phyloP scores from a whole-genome alignment of 2,797 vertebrate genomes.

The Sebastes hubbsi region DNA sequence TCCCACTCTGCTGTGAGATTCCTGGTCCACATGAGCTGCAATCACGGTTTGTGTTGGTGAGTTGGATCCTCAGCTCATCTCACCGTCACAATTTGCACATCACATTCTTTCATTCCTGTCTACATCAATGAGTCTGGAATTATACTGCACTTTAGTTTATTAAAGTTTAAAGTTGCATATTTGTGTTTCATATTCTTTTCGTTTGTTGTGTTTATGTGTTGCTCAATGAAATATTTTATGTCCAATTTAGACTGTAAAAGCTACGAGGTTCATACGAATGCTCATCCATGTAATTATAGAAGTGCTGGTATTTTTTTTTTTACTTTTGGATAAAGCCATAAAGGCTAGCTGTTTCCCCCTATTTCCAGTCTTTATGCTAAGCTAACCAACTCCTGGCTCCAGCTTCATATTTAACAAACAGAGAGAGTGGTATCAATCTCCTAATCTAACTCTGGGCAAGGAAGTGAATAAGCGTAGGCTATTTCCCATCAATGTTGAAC shows the following conservation, averaged over 20 bases:
- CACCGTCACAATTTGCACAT: conserved; percentile 1
- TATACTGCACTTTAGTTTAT: background rate
- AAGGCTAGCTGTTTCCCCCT: background rate
- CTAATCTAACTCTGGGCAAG: background rate
- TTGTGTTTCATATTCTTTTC: background rate
- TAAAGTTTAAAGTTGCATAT: background rate
- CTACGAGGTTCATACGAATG: fast-evolving
- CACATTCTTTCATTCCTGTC: background rate
- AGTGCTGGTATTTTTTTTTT: background rate
- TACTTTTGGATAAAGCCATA: background rate
- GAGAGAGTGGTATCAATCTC: background rate
- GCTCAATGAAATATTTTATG: background rate
- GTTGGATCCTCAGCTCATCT: conserved; percentile 31
- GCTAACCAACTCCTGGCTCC: background rate
- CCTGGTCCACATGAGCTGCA: conserved; percentile 34
- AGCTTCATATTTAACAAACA: background rate
- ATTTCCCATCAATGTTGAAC: background rate
- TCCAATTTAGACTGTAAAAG: background rate
- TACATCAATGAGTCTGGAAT: background rate
- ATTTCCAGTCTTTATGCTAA: background rate
- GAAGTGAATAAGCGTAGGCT: background rate
- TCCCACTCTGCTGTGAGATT: conserved; percentile 65
- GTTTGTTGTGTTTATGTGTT: background rate
- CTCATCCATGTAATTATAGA: background rate
- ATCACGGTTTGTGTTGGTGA: conserved; percentile 1